phyloP scores from a whole-genome alignment of 1,140 invertebrate genomes.

The Gryllus bimaculatus region DNA sequence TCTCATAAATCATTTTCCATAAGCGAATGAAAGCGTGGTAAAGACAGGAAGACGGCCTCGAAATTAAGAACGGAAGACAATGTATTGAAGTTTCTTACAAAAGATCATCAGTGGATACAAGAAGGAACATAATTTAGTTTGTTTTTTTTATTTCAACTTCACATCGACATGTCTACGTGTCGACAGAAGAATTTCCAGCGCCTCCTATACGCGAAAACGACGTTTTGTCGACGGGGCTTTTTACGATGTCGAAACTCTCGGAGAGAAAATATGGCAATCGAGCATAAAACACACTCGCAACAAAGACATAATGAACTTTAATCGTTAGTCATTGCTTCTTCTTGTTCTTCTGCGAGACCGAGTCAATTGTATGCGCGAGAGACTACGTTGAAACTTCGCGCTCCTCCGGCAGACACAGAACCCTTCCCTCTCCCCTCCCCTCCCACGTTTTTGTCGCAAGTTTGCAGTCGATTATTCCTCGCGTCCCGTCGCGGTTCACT shows the following conservation, averaged over 20 bases:
- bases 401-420: not conserved
- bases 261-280: conserved; percentile 9
- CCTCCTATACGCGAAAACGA: too few relatives aligned
- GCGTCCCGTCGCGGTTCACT: not conserved
- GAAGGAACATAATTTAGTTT: not conserved
- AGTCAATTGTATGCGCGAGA: not conserved
- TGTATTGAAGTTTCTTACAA: not conserved
- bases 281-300: not conserved
- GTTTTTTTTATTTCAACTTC: not conserved
- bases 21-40: not conserved
- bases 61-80: not conserved
- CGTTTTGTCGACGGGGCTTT: not conserved
- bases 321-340: conserved; percentile 9
- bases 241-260: not conserved
- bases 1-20: not conserved
- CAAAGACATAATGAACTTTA: conserved; percentile 12
- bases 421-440: not conserved
- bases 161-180: not conserved
- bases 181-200: not conserved
- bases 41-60: not conserved
- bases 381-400: not conserved
- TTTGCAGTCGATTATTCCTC: not conserved
- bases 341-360: not conserved
- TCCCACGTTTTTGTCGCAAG: not conserved
- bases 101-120: not conserved